Conservation (phyloP, 2,888 invertebrate species). For the Scaptodrosophila latifasciaeformis region DNA sequence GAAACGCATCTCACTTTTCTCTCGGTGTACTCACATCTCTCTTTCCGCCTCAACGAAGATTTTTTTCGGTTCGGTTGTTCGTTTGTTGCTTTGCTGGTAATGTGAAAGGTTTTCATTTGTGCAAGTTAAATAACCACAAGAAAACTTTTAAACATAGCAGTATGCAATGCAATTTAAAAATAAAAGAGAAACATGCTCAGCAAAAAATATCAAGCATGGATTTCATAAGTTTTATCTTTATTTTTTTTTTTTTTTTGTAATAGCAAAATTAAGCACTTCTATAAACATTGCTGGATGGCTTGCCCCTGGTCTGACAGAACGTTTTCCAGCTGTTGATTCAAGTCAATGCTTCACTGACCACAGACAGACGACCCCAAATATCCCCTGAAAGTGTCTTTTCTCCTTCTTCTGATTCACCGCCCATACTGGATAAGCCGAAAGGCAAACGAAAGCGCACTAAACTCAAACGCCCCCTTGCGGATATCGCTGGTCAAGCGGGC, state of each 20-base stretch:
- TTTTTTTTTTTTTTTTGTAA: no score
- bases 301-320: constrained; percentile 36
- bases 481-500: constrained; percentile 45
- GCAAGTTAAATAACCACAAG: constrained; percentile 19
- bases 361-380: neutral
- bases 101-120: constrained; percentile 42
- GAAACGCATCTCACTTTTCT: no score
- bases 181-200: no score
- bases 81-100: constrained; percentile 26
- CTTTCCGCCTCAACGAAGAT: no score
- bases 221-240: no score
- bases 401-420: no score
- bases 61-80: constrained; percentile 8
- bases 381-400: no score
- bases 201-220: no score
- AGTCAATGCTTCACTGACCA: constrained; percentile 47
- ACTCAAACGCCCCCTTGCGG: constrained; percentile 37
- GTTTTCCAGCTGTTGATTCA: constrained; percentile 60
- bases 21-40: constrained; percentile 20
- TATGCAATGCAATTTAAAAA: neutral
- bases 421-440: constrained; percentile 29
- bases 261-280: no score
- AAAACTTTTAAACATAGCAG: neutral
- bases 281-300: no score
- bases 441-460: no score